Base-by-base conservation (phyloP, 2,888 invertebrate genomes). In the Achlya flavicornis region DNA sequence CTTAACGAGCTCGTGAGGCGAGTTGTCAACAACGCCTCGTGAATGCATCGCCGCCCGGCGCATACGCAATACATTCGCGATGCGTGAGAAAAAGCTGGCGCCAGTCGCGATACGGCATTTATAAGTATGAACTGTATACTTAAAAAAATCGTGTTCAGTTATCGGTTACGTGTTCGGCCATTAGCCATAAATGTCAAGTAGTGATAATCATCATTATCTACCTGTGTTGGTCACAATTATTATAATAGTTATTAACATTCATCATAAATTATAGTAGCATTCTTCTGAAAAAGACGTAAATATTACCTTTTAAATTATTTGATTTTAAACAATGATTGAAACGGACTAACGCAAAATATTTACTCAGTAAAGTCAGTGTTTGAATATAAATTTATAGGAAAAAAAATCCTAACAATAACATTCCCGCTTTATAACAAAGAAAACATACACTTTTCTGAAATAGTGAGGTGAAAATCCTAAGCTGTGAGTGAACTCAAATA, bases 81-180 rank as follows among this genome's bases (percentile, higher is more conserved):
- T 72, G 62, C 65, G 64, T 68, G 74, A 74, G 72, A 74, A 73
- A 70, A 69, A 59, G 41, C 19, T 41, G 41, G 41, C 60, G 60
- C 60, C 60, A 41, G 12, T 19, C 2, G 60, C 60, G 19, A 60
- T 59, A 48, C 58, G 16, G 19, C 59, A 59, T 59, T 59, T 59
- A 59, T 59, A 41, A 59, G 59, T 38, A 19, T 41, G 19, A 5
- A 41, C 59, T 41, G 19, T 10, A 26, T 32, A 58, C 43, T 43
- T 43, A 35, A 35, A 12, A 43, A 8, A 7, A 16, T 48, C 0
- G 14, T 46, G 14, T 46, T 14, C 43, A 3, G 43, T 43, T 43
- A 43, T 43, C 14, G 43, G 14, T 14, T 4, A 7, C n/a, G 46
- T 46, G n/a, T 46, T n/a, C n/a, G 43, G 14, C 1, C 43, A 14